phyloP scores from a whole-genome alignment of 2,888 invertebrate species.

The Lepidonotus clava region DNA sequence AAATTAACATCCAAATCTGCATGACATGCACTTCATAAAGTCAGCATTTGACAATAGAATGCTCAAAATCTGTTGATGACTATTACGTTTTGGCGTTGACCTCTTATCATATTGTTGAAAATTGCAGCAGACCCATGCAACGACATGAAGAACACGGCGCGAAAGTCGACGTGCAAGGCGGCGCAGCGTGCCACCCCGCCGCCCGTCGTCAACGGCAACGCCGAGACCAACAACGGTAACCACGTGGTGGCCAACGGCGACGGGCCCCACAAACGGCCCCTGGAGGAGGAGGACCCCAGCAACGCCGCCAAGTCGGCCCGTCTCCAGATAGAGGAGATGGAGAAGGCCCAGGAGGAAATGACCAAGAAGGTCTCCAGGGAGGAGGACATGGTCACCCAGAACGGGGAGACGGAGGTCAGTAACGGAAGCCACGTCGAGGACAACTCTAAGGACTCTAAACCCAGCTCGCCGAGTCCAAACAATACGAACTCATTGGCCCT shows the following conservation, averaged over 20 bases:
- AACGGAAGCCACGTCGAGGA: not conserved
- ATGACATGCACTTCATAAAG: too few species aligned
- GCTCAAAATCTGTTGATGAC: too few species aligned
- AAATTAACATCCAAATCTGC: too few species aligned
- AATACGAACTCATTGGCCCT: not conserved
- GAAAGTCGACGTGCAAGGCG: conserved; percentile 33
- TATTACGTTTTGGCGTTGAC: not conserved
- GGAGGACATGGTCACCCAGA: not conserved
- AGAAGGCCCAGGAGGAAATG: conserved; percentile 39
- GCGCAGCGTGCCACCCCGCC: not conserved
- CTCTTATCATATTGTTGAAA: not conserved
- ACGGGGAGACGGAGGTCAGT: conserved; percentile 26
- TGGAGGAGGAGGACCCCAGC: not conserved
- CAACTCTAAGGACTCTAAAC: conserved; percentile 17
- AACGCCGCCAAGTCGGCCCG: conserved; percentile 25
- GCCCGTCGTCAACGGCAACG: not conserved
- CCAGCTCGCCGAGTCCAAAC: not conserved
- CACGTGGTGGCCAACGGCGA: not conserved
- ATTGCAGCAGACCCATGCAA: conserved; percentile 16
- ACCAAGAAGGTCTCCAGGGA: conserved; percentile 15
- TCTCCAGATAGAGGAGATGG: conserved; percentile 26
- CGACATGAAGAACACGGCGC: conserved; percentile 39
- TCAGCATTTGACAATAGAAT: too few species aligned
- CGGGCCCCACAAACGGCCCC: not conserved
- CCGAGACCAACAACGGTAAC: not conserved